Evolutionary conservation across 2,888 invertebrate species (phyloP).

Genomic region (Ormyrus labotus): DNA sequence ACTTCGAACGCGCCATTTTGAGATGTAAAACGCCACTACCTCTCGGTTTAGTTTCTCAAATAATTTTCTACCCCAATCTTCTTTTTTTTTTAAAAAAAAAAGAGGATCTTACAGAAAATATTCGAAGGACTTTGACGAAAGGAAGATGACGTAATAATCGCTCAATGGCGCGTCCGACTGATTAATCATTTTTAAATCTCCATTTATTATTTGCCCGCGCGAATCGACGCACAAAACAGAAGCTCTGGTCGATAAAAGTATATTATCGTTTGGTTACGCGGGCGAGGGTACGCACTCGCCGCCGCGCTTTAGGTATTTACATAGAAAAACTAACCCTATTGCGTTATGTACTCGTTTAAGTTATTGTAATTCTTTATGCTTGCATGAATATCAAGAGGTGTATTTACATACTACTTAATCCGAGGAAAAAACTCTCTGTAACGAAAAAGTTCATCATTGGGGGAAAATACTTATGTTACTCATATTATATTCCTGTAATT

Average conservation of each 20-base stretch:
- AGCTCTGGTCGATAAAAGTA: constrained; percentile 72
- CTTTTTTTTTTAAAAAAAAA: too few species aligned
- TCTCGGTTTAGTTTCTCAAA: neutral
- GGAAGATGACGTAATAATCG: neutral
- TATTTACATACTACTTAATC: constrained; percentile 75
- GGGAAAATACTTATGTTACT: constrained; percentile 43
- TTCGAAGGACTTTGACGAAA: too few species aligned
- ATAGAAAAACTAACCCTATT: constrained; percentile 75
- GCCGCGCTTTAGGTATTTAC: constrained; percentile 68
- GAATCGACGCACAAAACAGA: constrained; percentile 68
- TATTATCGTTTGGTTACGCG: constrained; percentile 72
- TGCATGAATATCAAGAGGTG: constrained; percentile 71
- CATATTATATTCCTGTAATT: constrained; percentile 46
- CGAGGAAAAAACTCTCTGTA: constrained; percentile 70
- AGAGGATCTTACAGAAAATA: too few species aligned
- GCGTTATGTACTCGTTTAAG: constrained; percentile 72
- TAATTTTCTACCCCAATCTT: too few species aligned
- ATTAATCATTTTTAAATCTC: neutral
- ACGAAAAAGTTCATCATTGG: constrained; percentile 59
- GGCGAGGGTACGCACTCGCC: constrained; percentile 71
- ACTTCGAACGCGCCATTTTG: constrained; percentile 33
- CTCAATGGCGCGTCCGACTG: constrained; percentile 11
- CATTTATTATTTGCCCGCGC: constrained; percentile 51
- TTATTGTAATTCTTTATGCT: constrained; percentile 73
- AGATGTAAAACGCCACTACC: neutral